Evolutionary conservation across 1,140 invertebrate species (phyloP).

Genomic region (Lucilia sericata): DNA sequence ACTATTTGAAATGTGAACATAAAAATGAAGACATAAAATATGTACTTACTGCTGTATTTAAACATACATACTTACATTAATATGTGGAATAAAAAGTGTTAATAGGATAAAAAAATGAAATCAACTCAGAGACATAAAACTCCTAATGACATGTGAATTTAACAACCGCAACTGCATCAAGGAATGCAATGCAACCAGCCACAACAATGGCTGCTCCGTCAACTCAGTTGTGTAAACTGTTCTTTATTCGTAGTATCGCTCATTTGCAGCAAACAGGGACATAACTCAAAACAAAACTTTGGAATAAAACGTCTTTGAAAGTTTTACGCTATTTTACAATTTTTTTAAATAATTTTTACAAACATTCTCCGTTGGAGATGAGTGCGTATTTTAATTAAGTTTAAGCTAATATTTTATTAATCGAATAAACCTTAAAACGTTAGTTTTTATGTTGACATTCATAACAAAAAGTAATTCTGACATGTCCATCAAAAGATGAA

Average conservation of each 20-base stretch:
- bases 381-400: background rate
- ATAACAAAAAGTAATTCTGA: no score
- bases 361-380: no score
- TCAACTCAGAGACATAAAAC: conserved; percentile 5
- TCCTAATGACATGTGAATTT: conserved; percentile 20
- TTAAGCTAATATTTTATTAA: no score
- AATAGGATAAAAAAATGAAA: background rate
- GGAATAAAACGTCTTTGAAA: no score
- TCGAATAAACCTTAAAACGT: no score
- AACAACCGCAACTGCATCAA: conserved; percentile 26
- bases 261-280: no score
- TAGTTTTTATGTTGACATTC: no score
- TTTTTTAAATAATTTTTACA: no score
- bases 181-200: background rate
- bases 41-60: background rate
- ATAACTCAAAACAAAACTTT: no score
- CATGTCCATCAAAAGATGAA: no score
- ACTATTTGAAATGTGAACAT: background rate
- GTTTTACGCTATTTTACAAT: no score
- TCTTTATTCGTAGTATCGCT: background rate
- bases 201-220: background rate
- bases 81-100: conserved; percentile 7
- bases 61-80: background rate
- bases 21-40: background rate
- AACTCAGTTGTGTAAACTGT: conserved; percentile 1